Base-by-base conservation (phyloP, 1,140 invertebrate genomes). In the Drosophila oshimai region DNA sequence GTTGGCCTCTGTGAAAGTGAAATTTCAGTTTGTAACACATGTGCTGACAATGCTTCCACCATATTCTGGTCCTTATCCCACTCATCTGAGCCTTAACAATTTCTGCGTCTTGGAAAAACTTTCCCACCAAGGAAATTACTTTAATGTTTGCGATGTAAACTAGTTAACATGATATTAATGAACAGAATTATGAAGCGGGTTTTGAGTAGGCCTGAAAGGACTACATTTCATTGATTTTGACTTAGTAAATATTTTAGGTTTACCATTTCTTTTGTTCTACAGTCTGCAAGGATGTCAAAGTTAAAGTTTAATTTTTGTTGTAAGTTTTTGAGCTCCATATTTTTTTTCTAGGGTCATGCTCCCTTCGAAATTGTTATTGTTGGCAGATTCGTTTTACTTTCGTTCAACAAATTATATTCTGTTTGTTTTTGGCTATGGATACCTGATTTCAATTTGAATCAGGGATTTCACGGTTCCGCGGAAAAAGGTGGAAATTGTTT, bases 1-100 rank as follows among this genome's bases (percentile, higher is more conserved):
- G 47, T 68, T 72, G 73, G 57, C 37, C 51, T 24, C 75, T 61
- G 80, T 73, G 80, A 84, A 84, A 84, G 80, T 84, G 80, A 84
- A 84, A 86, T 86, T 79, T 70, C 44, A 46, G 49, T 50, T 12
- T 69, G 57, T 53, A 64, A 54, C 78, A 81, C 61, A 83, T 77
- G 51, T 68, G 68, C 18, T 46, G 33, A 44, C 33, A 49, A 64
- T 65, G 41, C 18, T 17, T 36, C 13, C 26, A 13, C 46, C 29
- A 24, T 22, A 34, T 26, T 6, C 26, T 17, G 13, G 13, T 10
- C 18, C 34, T 7, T 24, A 22, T 54, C 4, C 15, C 15, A 24
- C n/a, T 13, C n/a, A 29, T 12, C 24, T 12, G 7, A 15, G 61
- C 39, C 17, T 18, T 24, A 24, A 51, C 58, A 15, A 69, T 68